Evolutionary conservation across 2,888 invertebrate species (phyloP).

Genomic region (Idaea dimidiata): DNA sequence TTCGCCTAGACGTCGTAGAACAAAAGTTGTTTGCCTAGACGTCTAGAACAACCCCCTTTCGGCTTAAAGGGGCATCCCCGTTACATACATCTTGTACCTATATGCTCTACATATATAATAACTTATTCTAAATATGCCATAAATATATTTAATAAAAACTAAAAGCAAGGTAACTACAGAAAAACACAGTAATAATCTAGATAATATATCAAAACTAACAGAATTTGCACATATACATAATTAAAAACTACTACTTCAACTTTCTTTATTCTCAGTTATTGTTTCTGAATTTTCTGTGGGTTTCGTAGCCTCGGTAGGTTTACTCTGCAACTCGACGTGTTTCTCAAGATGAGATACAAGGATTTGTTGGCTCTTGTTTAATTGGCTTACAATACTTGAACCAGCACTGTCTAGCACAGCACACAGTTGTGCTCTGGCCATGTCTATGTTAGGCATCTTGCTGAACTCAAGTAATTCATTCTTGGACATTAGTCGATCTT

Average conservation of each 20-base stretch:
- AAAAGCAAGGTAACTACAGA: conserved; percentile 20
- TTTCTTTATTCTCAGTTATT: conserved; percentile 28
- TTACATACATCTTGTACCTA: no score
- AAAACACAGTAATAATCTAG: conserved; percentile 18
- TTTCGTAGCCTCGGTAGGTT: conserved; percentile 18
- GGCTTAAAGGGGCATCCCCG: no score
- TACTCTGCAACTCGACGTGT: conserved; percentile 65
- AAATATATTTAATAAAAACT: neutral
- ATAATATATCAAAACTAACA: conserved; percentile 30
- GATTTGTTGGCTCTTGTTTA: conserved; percentile 85
- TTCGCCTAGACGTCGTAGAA: no score
- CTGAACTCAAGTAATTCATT: conserved; percentile 86
- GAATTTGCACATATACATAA: conserved; percentile 8
- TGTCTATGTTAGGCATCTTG: conserved; percentile 82
- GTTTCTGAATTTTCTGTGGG: neutral
- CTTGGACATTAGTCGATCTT: conserved; percentile 84
- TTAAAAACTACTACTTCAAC: conserved; percentile 28
- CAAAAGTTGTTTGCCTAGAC: no score
- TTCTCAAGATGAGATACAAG: conserved; percentile 85
- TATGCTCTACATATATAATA: neutral
- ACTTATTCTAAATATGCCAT: neutral
- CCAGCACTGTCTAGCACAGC: conserved; percentile 85
- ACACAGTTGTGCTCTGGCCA: conserved; percentile 85
- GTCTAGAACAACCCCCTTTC: no score
- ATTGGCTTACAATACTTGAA: conserved; percentile 82